phyloP scores from a whole-genome alignment of 2,113 vertebrate species.

The Seriola aureovittata region DNA sequence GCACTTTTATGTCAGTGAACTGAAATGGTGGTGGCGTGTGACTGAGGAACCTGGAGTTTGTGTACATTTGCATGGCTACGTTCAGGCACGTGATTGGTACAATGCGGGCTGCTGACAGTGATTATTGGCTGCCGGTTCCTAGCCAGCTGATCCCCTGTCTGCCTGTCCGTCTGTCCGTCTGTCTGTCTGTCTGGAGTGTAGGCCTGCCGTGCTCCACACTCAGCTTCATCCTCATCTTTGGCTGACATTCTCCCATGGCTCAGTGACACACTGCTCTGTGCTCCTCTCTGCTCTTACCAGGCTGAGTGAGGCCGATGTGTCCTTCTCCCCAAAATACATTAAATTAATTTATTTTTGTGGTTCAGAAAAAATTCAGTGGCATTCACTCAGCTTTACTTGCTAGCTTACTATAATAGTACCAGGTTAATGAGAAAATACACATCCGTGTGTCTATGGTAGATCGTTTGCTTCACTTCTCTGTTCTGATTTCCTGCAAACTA shows the following conservation, averaged over 20 bases:
- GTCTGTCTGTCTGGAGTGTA: conserved; percentile 4
- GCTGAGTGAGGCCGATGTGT: not conserved
- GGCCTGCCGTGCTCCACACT: conserved; percentile 12
- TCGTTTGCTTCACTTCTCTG: not conserved
- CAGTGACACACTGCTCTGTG: conserved; percentile 7
- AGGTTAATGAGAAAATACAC: not conserved
- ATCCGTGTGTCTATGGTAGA: no score
- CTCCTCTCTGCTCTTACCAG: conserved; percentile 7
- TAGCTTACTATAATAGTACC: no score
- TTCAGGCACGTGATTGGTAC: conserved; percentile 10
- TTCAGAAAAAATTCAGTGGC: not conserved
- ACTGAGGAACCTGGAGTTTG: conserved; percentile 3
- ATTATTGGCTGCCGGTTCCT: conserved; percentile 31
- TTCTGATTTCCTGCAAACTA: not conserved
- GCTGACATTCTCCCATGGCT: conserved; percentile 23
- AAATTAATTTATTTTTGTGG: not conserved
- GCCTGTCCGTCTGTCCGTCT: not conserved
- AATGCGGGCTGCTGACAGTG: conserved; percentile 30
- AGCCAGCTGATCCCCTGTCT: conserved; percentile 38
- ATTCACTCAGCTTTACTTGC: not conserved
- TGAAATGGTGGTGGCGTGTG: not conserved
- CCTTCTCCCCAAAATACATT: not conserved
- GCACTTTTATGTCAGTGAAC: not conserved
- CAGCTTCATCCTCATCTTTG: conserved; percentile 22
- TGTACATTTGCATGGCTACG: not conserved